phyloP scores from a whole-genome alignment of 2,797 vertebrate genomes.

The Amblyraja radiata region DNA sequence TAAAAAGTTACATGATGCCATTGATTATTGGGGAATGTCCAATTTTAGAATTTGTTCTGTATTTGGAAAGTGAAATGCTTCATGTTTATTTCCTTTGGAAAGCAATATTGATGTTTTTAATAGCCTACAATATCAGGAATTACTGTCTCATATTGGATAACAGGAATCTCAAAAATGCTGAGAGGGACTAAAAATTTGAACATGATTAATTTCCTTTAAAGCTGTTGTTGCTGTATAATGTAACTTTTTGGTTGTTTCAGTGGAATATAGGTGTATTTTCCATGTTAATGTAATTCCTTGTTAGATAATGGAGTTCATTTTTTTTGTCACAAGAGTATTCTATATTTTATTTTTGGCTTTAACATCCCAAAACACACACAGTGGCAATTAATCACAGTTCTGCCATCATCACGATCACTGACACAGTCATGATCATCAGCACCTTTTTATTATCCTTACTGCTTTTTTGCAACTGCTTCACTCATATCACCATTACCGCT shows the following conservation, averaged over 20 bases:
- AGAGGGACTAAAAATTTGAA: conserved; percentile 25
- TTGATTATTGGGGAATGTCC: neutral
- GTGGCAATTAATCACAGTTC: conserved; percentile 35
- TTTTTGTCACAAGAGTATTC: conserved; percentile 36
- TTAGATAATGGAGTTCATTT: conserved; percentile 36
- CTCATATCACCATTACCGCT: conserved; percentile 27
- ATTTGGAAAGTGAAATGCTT: neutral
- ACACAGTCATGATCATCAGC: conserved; percentile 37
- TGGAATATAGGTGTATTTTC: conserved; percentile 18
- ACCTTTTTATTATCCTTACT: conserved; percentile 21
- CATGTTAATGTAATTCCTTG: conserved; percentile 17
- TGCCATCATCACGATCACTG: conserved; percentile 34
- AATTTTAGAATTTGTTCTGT: neutral
- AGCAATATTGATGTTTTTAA: neutral
- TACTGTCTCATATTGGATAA: neutral
- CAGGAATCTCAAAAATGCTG: conserved; percentile 16
- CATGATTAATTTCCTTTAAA: conserved; percentile 35
- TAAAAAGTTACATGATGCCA: neutral
- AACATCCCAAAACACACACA: conserved; percentile 38
- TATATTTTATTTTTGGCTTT: conserved; percentile 38
- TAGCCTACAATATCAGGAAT: conserved; percentile 3
- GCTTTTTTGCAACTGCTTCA: conserved; percentile 20
- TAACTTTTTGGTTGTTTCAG: conserved; percentile 8
- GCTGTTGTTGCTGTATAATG: conserved; percentile 5
- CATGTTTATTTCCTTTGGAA: neutral